phyloP scores from a whole-genome alignment of 2,888 invertebrate species.

The Pristionchus exspectatus region DNA sequence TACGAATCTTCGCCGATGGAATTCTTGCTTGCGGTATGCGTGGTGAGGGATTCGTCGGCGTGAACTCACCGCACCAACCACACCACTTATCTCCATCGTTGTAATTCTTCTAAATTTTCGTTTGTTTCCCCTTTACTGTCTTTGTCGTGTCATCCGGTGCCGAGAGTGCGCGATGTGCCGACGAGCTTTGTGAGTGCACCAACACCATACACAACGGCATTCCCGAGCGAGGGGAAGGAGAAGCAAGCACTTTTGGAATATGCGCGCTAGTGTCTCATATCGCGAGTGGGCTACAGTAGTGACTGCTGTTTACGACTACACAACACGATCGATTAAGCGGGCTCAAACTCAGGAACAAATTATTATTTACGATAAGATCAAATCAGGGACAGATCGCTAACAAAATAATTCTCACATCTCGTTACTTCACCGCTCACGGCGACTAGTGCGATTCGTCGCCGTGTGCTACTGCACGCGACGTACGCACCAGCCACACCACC shows the following conservation, averaged over 20 bases:
- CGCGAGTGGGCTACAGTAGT: slow-evolving; percentile 10
- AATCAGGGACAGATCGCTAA: neutral
- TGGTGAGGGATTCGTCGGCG: neutral
- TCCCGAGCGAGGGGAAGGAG: neutral
- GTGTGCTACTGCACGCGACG: neutral
- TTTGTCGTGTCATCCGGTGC: neutral
- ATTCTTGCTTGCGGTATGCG: neutral
- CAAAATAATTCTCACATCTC: neutral
- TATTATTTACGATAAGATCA: neutral
- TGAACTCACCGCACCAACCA: too few relatives aligned
- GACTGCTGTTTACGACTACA: neutral
- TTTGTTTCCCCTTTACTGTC: neutral
- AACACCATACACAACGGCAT: neutral
- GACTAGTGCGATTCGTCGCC: neutral
- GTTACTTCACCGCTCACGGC: neutral
- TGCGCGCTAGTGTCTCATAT: neutral
- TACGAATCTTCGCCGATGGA: neutral
- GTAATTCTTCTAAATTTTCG: neutral
- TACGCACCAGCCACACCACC: neutral
- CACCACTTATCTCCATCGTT: neutral
- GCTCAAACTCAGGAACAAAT: neutral
- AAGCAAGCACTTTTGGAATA: neutral
- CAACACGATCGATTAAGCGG: neutral
- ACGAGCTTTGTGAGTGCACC: slow-evolving; percentile 8
- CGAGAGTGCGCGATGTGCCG: neutral